Conservation (phyloP, 2,113 vertebrate species). For the Charadrius vociferus region DNA sequence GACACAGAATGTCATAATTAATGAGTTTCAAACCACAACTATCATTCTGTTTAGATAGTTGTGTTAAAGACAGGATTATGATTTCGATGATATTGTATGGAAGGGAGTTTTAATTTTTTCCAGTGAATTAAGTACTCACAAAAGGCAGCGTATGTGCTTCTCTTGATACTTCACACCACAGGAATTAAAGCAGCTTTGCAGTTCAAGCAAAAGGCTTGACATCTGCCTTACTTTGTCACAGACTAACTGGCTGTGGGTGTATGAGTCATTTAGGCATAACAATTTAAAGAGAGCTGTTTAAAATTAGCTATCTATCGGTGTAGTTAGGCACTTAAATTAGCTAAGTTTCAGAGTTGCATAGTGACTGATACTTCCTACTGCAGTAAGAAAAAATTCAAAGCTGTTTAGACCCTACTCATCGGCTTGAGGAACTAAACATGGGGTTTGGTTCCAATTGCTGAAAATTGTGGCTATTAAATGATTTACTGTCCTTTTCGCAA, state of each 20-base stretch:
- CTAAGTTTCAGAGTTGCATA: not conserved
- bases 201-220: constrained; percentile 24
- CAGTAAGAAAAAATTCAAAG: not conserved
- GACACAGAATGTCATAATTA: not conserved
- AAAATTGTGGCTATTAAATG: not conserved
- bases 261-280: not conserved
- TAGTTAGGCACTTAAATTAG: constrained; percentile 14
- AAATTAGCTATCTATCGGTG: not conserved
- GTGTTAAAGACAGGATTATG: not conserved
- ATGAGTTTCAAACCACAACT: not conserved
- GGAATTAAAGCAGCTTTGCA: constrained; percentile 22
- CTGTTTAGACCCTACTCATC: not conserved
- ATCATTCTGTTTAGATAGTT: not conserved
- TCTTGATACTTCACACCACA: not conserved
- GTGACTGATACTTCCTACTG: not conserved
- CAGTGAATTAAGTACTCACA: not conserved
- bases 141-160: constrained; percentile 4
- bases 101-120: not conserved
- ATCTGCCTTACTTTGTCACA: constrained; percentile 35
- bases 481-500: not conserved
- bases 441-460: not conserved
- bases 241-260: not conserved
- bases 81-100: not conserved
- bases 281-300: constrained; percentile 11
- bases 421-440: not conserved